Percentiles rank a stretch among this genome's conserved stretches.
Conservation (phyloP, 2,113 vertebrate genomes). For the Noturus placidus region DNA sequence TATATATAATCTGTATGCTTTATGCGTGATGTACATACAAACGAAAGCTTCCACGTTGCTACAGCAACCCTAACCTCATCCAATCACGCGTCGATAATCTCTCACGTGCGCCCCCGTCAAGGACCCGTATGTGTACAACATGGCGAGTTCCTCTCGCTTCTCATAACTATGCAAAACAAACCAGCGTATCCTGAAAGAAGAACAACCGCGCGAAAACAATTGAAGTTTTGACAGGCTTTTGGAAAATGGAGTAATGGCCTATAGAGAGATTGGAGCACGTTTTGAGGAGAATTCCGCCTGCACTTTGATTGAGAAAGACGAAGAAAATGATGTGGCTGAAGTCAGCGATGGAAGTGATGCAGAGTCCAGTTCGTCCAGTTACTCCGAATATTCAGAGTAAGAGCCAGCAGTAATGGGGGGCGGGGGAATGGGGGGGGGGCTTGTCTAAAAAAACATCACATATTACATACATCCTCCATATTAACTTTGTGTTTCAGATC, state of each 20-base stretch:
- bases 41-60: conserved; percentile 66
- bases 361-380: conserved; percentile 56
- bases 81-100: conserved; percentile 53
- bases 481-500: background rate
- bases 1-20: too few species aligned
- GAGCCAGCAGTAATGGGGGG: conserved; percentile 17
- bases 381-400: conserved; percentile 70
- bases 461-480: background rate
- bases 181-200: background rate
- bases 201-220: background rate
- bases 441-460: background rate
- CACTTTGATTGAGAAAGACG: background rate
- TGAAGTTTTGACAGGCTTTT: background rate
- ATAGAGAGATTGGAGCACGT: background rate
- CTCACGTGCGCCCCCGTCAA: conserved; percentile 56
- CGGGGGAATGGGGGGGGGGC: too few species aligned
- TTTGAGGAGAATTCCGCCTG: background rate
- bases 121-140: conserved; percentile 56
- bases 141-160: conserved; percentile 50
- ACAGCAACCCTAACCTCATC: conserved; percentile 60
- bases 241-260: conserved; percentile 52
- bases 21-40: conserved; percentile 2
- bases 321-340: conserved; percentile 15
- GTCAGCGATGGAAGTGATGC: conserved; percentile 43
- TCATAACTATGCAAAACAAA: background rate